A percentile compares a stretch with the other conserved stretches of the same genome.
phyloP scores from a whole-genome alignment of 2,888 invertebrate genomes.

The Sphaerophoria taeniata region DNA sequence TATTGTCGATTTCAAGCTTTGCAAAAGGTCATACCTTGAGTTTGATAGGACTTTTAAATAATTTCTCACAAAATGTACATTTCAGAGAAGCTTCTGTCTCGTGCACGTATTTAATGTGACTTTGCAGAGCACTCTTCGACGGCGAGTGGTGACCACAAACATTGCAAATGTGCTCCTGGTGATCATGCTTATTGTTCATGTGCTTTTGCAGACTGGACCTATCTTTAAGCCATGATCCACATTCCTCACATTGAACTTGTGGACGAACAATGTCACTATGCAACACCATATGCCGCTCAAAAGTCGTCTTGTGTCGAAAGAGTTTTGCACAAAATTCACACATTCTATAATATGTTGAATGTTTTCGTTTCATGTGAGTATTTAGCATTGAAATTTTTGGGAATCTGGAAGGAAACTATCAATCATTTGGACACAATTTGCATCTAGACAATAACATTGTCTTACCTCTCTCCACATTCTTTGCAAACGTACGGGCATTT shows the following conservation, averaged over 20 bases:
- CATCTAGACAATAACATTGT: too few species aligned
- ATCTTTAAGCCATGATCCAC: conserved; percentile 76
- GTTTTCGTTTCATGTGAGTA: conserved; percentile 68
- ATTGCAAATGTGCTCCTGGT: conserved; percentile 68
- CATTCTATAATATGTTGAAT: conserved; percentile 75
- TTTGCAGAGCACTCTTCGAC: conserved; percentile 75
- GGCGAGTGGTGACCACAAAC: conserved; percentile 75
- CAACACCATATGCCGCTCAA: conserved; percentile 75
- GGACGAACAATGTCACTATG: conserved; percentile 74
- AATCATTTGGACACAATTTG: background rate
- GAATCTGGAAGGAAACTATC: conserved; percentile 51
- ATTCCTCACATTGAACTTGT: conserved; percentile 75
- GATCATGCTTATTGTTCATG: conserved; percentile 72
- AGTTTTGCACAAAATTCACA: conserved; percentile 76
- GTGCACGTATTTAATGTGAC: conserved; percentile 76
- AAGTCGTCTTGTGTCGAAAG: conserved; percentile 74
- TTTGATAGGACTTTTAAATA: conserved; percentile 77
- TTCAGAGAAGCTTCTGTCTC: conserved; percentile 70
- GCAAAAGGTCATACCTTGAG: conserved; percentile 29
- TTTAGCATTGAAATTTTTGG: conserved; percentile 65
- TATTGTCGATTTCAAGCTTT: background rate
- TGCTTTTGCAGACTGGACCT: conserved; percentile 75
- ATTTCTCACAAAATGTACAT: conserved; percentile 79
- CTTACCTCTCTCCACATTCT: conserved; percentile 75
- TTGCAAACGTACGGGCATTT: conserved; percentile 69